Evolutionary conservation across 1,140 invertebrate species (phyloP).

Genomic region (Penaeus japonicus): DNA sequence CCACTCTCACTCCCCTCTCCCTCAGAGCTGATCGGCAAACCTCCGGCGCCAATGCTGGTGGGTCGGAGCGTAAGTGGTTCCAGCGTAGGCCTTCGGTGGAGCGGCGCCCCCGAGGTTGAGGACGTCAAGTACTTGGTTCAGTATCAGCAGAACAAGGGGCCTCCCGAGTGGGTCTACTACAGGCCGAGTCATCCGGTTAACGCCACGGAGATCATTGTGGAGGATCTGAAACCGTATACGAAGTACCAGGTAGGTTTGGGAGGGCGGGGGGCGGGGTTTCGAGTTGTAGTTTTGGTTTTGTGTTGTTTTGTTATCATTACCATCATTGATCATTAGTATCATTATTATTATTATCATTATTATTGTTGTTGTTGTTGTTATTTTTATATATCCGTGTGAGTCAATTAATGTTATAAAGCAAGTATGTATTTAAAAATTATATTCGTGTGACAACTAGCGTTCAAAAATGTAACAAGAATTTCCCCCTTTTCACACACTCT

Average conservation of each 20-base stretch:
- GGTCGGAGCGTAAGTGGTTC: slow-evolving; percentile 77
- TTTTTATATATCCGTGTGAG: not conserved
- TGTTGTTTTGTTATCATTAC: not conserved
- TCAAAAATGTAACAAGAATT: not conserved
- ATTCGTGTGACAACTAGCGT: not conserved
- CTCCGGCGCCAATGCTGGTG: slow-evolving; percentile 77
- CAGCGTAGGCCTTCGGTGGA: slow-evolving; percentile 83
- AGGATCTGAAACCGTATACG: slow-evolving; percentile 84
- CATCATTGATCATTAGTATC: slow-evolving; percentile 57
- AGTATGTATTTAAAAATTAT: not conserved
- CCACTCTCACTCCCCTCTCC: not conserved
- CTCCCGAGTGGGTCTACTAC: slow-evolving; percentile 78
- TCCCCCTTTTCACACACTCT: not conserved
- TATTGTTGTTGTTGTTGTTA: not conserved
- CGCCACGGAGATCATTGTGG: slow-evolving; percentile 74
- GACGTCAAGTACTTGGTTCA: slow-evolving; percentile 78
- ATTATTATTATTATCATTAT: slow-evolving; percentile 28
- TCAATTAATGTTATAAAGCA: not conserved
- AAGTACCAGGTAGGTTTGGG: slow-evolving; percentile 71
- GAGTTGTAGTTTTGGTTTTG: not conserved
- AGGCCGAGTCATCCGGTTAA: slow-evolving; percentile 72
- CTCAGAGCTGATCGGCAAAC: slow-evolving; percentile 74
- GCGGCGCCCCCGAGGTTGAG: slow-evolving; percentile 67
- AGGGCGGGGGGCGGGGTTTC: not conserved
- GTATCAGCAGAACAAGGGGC: slow-evolving; percentile 76